Percentiles rank a stretch among this genome's conserved stretches.
Conservation (phyloP, 2,888 invertebrate genomes). For the Parapristionchus giblindavisi region DNA sequence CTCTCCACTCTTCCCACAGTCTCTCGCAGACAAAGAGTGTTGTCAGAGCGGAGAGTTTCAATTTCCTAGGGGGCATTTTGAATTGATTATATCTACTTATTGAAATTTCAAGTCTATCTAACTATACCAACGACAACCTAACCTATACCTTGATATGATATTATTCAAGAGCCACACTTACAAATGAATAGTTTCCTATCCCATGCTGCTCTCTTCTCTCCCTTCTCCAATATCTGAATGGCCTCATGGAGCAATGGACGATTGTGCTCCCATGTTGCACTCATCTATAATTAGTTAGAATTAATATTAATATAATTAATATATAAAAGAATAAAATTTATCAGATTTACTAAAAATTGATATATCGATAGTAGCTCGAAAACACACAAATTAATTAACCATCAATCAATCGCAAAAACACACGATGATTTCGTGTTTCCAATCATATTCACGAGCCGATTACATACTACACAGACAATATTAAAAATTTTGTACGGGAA, state of each 20-base stretch:
- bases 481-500: not conserved
- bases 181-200: constrained; percentile 56
- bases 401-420: too few species aligned
- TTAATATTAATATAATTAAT: not conserved
- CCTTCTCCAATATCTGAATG: constrained; percentile 61
- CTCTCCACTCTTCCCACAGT: too few species aligned
- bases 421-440: too few species aligned
- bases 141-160: not conserved
- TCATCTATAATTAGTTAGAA: constrained; percentile 37
- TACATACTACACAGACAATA: not conserved
- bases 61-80: too few species aligned
- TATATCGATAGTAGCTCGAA: too few species aligned
- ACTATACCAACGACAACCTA: not conserved
- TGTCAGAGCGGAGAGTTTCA: too few species aligned
- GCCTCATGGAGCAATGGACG: constrained; percentile 55
- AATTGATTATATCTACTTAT: not conserved
- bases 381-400: too few species aligned
- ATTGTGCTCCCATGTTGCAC: constrained; percentile 51
- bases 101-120: not conserved
- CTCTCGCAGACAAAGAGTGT: too few species aligned
- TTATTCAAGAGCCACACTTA: not conserved
- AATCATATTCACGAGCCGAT: too few species aligned
- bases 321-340: too few species aligned
- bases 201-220: constrained; percentile 61
- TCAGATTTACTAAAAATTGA: too few species aligned